phyloP scores from a whole-genome alignment of 2,888 invertebrate species.

The Nomada fabriciana region DNA sequence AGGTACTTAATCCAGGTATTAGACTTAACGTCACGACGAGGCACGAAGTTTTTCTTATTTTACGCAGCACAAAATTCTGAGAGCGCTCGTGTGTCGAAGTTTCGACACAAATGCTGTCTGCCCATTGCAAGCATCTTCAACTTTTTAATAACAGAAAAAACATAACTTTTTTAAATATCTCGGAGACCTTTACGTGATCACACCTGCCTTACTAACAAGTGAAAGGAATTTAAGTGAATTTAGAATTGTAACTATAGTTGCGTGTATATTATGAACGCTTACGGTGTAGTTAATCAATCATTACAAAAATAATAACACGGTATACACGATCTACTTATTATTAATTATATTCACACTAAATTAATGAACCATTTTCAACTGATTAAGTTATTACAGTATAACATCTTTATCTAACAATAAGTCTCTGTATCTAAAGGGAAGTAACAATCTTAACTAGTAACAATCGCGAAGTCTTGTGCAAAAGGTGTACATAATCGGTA shows the following conservation, averaged over 20 bases:
- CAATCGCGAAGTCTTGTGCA: conserved; percentile 33
- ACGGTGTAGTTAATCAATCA: background rate
- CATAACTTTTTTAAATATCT: no score
- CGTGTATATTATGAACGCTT: no score
- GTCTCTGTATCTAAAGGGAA: background rate
- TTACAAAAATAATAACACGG: no score
- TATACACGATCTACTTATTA: no score
- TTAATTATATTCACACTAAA: no score
- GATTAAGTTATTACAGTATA: no score
- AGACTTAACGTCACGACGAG: conserved; percentile 73
- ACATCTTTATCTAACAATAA: no score
- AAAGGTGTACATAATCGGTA: conserved; percentile 27
- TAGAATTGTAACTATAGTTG: no score
- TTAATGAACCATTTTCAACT: no score
- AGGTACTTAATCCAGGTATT: conserved; percentile 74
- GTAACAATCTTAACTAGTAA: no score
- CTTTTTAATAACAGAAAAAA: background rate
- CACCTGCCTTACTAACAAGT: no score
- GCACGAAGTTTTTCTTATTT: conserved; percentile 61
- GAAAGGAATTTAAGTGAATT: no score
- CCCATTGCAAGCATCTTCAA: background rate
- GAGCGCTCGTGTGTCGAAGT: conserved; percentile 1
- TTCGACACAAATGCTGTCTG: conserved; percentile 14
- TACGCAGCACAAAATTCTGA: conserved; percentile 42
- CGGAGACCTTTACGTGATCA: background rate